Conservation (phyloP, 2,888 invertebrate genomes). For the Lasioglossum leucozonium region DNA sequence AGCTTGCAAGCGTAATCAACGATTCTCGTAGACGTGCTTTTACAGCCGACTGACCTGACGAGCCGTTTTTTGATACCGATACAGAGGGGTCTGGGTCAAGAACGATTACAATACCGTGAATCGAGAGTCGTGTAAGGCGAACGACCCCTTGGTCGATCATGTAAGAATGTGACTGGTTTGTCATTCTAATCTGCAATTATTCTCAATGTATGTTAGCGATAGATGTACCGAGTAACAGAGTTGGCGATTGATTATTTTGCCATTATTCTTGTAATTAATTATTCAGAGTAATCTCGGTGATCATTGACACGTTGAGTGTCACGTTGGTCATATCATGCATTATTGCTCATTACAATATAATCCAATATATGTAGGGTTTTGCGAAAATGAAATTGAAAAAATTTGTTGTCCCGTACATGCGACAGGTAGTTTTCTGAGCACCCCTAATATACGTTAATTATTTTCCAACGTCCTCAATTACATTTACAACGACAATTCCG, state of each 20-base stretch:
- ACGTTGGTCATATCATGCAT: too few relatives aligned
- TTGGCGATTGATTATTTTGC: neutral
- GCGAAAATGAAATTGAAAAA: too few relatives aligned
- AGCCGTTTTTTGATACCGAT: neutral
- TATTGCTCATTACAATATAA: too few relatives aligned
- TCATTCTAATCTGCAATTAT: neutral
- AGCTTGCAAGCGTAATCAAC: constrained; percentile 16
- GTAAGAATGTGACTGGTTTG: neutral
- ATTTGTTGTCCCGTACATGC: too few relatives aligned
- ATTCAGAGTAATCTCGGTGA: too few relatives aligned
- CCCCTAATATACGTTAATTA: too few relatives aligned
- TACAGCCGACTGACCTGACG: neutral
- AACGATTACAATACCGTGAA: neutral
- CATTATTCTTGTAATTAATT: neutral
- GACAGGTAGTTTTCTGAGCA: neutral
- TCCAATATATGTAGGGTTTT: too few relatives aligned
- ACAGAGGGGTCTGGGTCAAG: neutral
- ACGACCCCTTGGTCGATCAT: neutral
- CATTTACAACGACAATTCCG: neutral
- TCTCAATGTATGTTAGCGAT: neutral
- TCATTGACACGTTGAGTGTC: neutral
- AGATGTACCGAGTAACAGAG: neutral
- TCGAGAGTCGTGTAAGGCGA: neutral
- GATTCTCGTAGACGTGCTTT: neutral
- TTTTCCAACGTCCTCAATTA: neutral